Base-by-base conservation (phyloP, 2,113 vertebrate species). In the Caloenas nicobarica region DNA sequence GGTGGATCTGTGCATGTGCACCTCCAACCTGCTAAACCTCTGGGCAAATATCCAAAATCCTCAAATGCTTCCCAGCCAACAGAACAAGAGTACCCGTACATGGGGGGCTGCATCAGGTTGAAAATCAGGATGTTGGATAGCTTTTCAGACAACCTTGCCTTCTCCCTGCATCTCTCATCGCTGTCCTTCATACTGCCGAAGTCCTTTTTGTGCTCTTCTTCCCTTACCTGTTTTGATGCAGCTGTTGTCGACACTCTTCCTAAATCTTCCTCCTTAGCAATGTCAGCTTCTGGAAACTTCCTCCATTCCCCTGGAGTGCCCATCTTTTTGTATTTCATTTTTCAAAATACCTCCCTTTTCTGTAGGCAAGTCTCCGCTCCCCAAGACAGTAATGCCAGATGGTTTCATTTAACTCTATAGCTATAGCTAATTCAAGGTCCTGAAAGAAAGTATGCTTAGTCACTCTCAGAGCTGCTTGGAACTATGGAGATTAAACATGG, bases 51-150 rank as follows among this genome's bases (percentile, higher is more conserved):
- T 14, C 14, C 23, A 53, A 72, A 90, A 70, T 21, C 34, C 22
- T 91, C 65, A 81, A 58, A 74, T 42, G 15, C 58, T 76, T 17
- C 36, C 44, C 22, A 42, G 18, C 28, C 84, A 80, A 65, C 28
- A 61, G 26, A 72, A 28, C 17, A 71, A 54, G 68, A 80, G 50
- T 29, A 54, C 0, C 0, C 22, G 18, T 36, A 13, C 7, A 7
- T 11, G 7, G 9, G 7, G 23, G 15, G 4, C 18, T 76, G 42
- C 58, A 40, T 16, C 29, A 21, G 10, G 16, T 62, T 61, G 65
- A 73, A 69, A 83, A 40, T 5, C 17, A 46, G 25, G 22, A 25
- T 57, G 13, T 28, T 56, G 18, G 15, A 33, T 23, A 57, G 51
- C 69, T 68, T 76, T 57, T 56, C 66, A 70, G 60, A 53, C 19